Base-by-base conservation (phyloP, 2,113 vertebrate genomes). In the Aspiorhynchus laticeps region DNA sequence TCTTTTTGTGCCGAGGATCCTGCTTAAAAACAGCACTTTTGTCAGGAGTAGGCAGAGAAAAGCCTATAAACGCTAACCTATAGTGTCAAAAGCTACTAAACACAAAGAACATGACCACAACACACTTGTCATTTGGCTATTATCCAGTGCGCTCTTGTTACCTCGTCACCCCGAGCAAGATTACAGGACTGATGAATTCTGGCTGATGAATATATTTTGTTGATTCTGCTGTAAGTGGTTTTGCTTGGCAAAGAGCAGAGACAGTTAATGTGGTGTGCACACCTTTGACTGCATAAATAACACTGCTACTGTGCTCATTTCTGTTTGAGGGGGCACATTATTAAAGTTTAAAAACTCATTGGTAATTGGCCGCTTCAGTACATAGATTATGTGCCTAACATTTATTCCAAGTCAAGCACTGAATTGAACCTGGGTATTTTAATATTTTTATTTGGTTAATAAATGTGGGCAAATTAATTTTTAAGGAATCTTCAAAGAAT, bases 131-230 rank as follows among this genome's bases (percentile, higher is more conserved):
- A 84, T 59, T 75, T 84, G 83, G 69, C 83, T 41, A 53, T 56
- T 56, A 36, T 59, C 69, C 83, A 84, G 12, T 24, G 8, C 1
- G 24, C 80, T 82, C 59, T 82, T 82, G 80, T 82, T 83, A 51
- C 43, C 63, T 67, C 43, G 46, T 83, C 81, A 83, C 81, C 65
- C 81, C 9, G 63, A 83, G 43, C 65, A 71, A 83, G 81, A 71
- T 51, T 83, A 71, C 81, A 83, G 43, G 65, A 2, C 81, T 83
- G 81, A 83, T 83, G 69, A 84, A 84, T 84, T 67, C 26, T 2
- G 12, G 67, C 82, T 56, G 82, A 84, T 84, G 82, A 84, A 84
- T 84, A 38, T 75, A 69, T 75, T 75, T 84, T 84, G 69, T 84
- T 84, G 83, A 74, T 74, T 41, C 69, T 84, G 48, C 67, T 74